phyloP scores from a whole-genome alignment of 2,888 invertebrate genomes.

The Falcaria lacertinaria region DNA sequence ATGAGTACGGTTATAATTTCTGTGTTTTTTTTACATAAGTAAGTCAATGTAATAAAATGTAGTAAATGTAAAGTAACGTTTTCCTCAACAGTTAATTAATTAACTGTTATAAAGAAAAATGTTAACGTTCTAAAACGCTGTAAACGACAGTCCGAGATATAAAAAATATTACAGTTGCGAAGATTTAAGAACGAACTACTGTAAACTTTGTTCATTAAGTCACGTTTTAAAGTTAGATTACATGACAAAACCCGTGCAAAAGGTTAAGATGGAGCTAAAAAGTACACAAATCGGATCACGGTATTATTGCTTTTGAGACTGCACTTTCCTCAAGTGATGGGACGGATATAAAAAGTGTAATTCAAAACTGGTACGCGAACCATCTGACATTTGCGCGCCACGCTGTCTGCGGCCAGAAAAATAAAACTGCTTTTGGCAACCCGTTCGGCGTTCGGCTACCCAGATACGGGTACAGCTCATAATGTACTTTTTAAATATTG shows the following conservation, averaged over 20 bases:
- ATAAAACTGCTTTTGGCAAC: conserved; percentile 45
- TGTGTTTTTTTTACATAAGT: no score
- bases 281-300: conserved; percentile 40
- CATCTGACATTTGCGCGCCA: conserved; percentile 66
- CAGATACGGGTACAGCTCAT: conserved; percentile 8
- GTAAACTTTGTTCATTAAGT: conserved; percentile 29
- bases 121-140: background rate
- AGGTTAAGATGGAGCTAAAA: conserved; percentile 24
- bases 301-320: conserved; percentile 53
- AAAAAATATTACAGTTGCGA: background rate
- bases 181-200: conserved; percentile 10
- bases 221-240: conserved; percentile 33
- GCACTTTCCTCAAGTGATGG: conserved; percentile 42
- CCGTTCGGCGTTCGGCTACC: conserved; percentile 26
- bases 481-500: no score
- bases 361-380: conserved; percentile 30
- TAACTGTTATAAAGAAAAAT: conserved; percentile 16
- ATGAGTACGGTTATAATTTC: no score
- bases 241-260: conserved; percentile 26
- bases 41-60: no score
- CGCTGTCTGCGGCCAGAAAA: conserved; percentile 53
- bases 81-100: background rate
- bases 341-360: conserved; percentile 31
- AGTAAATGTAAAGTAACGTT: no score
- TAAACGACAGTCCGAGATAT: background rate